Evolutionary conservation across 2,888 invertebrate species (phyloP), one percentile per base, ranked within the genome.

Genomic region (Tiliacea aurago): DNA sequence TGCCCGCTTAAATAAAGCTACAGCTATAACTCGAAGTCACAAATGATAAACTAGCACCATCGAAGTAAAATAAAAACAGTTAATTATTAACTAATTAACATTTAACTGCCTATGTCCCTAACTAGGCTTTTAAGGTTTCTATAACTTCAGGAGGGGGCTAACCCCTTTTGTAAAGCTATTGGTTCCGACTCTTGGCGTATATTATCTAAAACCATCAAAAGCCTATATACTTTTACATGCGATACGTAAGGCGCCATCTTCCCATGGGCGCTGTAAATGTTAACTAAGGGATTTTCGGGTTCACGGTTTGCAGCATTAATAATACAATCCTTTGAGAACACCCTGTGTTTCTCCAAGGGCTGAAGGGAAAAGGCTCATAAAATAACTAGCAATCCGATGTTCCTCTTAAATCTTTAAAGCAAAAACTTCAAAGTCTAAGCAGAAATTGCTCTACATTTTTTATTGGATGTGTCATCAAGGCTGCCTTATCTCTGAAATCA

Each of bases 201-300:
- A 79, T 41, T 64, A 72, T 23, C 47, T 49, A 47, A 55, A 23
- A 59, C n/a, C 56, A 66, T 62, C 41, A 56, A 66, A 56, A n/a
- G 2, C 33, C 20, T 41, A 23, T 28, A 63, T 41, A 63, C 49
- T 66, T 75, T 56, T 59, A 70, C 45, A 49, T 70, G 58, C 11
- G n/a, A n/a, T 55, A 67, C 1, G 33, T n/a, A 45, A 33, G 33
- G 28, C 7, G 47, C 6, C 10, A 41, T 59, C 13, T 53, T 76
- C 77, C 70, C 77, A 49, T 45, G 70, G 70, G 82, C 3, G 49
- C 47, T 49, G 28, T 79, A 70, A 76, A 78, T 56, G 62, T 66
- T 28, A 58, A 63, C 53, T 53, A 81, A 81, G 53, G 65, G 56
- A 76, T 79, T 82, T 66, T 76, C 61, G 64, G 70, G 61, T 56